These are phyloP conservation scores for Centropyge bicolor DNA, from an alignment of 2,797 vertebrate species.

Conservation along the genomic window DNA sequence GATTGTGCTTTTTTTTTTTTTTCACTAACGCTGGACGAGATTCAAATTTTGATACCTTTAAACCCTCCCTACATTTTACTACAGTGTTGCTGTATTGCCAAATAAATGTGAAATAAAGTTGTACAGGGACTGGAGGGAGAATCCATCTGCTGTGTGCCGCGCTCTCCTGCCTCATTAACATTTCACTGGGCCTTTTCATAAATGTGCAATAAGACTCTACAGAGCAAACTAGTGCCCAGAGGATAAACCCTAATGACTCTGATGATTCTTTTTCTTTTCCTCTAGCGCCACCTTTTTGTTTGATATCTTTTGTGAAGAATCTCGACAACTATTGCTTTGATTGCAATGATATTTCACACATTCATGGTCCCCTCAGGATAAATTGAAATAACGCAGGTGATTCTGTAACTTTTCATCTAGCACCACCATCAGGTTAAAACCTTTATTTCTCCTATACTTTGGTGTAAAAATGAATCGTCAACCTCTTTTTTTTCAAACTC, in stretches of 20 bases:
- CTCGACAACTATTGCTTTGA: background rate
- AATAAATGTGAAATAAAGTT: conserved; percentile 46
- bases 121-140: conserved; percentile 29
- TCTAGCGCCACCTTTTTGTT: background rate
- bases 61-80: conserved; percentile 42
- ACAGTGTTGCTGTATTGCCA: conserved; percentile 24
- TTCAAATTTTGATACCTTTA: conserved; percentile 46
- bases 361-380: background rate
- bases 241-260: background rate
- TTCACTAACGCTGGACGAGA: conserved; percentile 21
- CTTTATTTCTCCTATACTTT: background rate
- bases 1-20: conserved; percentile 41
- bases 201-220: conserved; percentile 13
- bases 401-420: background rate
- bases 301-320: background rate
- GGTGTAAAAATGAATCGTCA: background rate
- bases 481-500: background rate
- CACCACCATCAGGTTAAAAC: background rate
- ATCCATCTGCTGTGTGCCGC: conserved; percentile 36
- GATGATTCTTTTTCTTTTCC: background rate
- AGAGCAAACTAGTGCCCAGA: background rate
- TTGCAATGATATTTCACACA: background rate
- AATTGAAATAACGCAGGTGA: background rate
- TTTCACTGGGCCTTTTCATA: conserved; percentile 12
- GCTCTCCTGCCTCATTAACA: conserved; percentile 20